These are phyloP conservation scores for Lagothrix lagotricha DNA, from an alignment of 2,797 vertebrate genomes.

Conservation along the genomic window DNA sequence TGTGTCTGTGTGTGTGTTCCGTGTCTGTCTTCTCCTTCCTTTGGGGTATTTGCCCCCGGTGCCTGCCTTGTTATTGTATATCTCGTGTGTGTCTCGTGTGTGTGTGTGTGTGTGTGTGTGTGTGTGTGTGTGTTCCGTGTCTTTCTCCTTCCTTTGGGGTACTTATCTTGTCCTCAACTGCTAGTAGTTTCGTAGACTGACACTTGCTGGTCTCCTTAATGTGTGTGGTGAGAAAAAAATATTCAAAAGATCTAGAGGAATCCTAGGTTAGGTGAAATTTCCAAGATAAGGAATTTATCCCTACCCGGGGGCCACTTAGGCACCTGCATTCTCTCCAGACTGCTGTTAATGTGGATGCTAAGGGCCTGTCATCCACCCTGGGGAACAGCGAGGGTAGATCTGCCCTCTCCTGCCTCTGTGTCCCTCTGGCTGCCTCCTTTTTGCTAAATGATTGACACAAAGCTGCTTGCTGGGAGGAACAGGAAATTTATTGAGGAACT, in stretches of 20 bases:
- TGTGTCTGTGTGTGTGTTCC: not conserved
- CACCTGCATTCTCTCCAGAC: conserved; percentile 3
- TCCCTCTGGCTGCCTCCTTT: not conserved
- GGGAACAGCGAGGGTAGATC: not conserved
- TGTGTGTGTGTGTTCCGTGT: not conserved
- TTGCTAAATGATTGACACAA: not conserved
- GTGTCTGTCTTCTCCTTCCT: not conserved
- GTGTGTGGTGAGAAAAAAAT: not conserved
- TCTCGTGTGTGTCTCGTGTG: not conserved
- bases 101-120: no score
- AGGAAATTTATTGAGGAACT: conserved; percentile 44
- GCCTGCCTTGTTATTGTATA: conserved; percentile 1
- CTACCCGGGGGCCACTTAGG: conserved; percentile 45
- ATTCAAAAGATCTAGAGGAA: conserved; percentile 35
- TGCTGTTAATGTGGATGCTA: conserved; percentile 20
- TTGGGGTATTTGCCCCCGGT: not conserved
- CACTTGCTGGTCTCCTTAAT: not conserved
- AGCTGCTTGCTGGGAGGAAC: not conserved
- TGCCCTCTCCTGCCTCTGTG: not conserved
- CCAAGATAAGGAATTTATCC: conserved; percentile 49
- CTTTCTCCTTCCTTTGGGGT: not conserved
- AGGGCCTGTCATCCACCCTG: conserved; percentile 8
- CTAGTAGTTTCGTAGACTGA: not conserved
- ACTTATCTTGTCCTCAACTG: not conserved
- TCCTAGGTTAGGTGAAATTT: conserved; percentile 23